Base-by-base conservation (phyloP, 2,797 vertebrate species). In the Adrianichthys oophorus region DNA sequence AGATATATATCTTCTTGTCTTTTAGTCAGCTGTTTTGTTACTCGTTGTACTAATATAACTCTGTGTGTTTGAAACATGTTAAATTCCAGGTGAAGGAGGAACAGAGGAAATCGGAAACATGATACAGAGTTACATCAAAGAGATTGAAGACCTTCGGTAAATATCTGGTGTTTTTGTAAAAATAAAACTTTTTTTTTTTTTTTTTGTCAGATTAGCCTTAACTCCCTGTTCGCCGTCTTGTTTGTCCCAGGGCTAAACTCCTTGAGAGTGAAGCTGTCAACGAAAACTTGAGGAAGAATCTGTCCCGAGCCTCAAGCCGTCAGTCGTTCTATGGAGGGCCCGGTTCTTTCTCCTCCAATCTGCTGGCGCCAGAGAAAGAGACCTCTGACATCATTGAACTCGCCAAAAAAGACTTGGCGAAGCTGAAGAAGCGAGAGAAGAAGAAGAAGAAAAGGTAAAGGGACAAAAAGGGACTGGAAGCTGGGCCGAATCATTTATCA, bases 121-220 rank as follows among this genome's bases (percentile, higher is more conserved):
- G 96, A 95, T 98, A 85, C 93, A 95, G 80, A 91, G 94, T 82
- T 98, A 98, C 77, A 98, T 98, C 79, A 96, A 98, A 86, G 97
- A 98, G 87, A 98, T 98, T 5, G 97, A 98, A 90, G 95, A 96
- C 55, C 94, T 98, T 74, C 94, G 97, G 97, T 98, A 92, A 82
- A 54, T 12, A 23, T 26, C 26, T 29, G 6, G 5, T 29, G 26
- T 29, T 29, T 29, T 29, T 29, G 7, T 6, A 26, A 26, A 26
- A 4, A 26, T 4, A 4, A 24, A 24, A 24, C 23, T 24, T 24
- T 24, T 24, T n/a, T n/a, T n/a, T n/a, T n/a, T n/a, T n/a, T n/a
- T 21, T 21, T 21, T 21, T 2, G 19, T 21, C 19, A 21, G 19
- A 21, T 21, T 21, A 21, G 19, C 19, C 19, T 21, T 21, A 21